A percentile compares a stretch with the other conserved stretches of the same genome.
These are phyloP conservation scores for Drosophila phalerata DNA, from an alignment of 2,888 invertebrate genomes.

Conservation along the genomic window DNA sequence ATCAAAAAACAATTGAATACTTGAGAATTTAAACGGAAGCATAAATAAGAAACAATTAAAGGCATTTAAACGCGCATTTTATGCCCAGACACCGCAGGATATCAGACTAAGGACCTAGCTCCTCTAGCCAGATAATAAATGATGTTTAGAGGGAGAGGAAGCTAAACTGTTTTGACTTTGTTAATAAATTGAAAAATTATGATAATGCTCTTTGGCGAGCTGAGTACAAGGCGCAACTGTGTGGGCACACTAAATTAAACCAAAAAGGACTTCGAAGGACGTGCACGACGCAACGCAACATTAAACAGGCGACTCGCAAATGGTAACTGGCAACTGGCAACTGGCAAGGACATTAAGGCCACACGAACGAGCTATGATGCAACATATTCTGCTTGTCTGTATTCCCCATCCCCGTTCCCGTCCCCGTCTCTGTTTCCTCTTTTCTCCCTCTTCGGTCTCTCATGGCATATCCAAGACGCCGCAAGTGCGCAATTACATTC, in stretches of 20 bases:
- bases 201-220: slow-evolving; percentile 64
- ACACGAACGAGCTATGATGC: slow-evolving; percentile 74
- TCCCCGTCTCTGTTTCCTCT: not conserved
- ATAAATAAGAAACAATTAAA: slow-evolving; percentile 80
- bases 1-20: slow-evolving; percentile 48
- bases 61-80: slow-evolving; percentile 74
- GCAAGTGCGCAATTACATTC: slow-evolving; percentile 79
- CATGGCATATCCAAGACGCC: slow-evolving; percentile 62
- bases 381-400: slow-evolving; percentile 67
- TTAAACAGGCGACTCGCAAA: slow-evolving; percentile 76
- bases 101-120: slow-evolving; percentile 26
- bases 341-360: slow-evolving; percentile 77
- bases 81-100: slow-evolving; percentile 57
- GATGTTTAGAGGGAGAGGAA: slow-evolving; percentile 48
- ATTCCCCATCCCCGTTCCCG: not conserved
- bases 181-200: slow-evolving; percentile 82
- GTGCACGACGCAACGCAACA: slow-evolving; percentile 80
- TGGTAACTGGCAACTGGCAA: slow-evolving; percentile 65
- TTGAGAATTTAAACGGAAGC: slow-evolving; percentile 51
- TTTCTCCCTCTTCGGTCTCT: not conserved
- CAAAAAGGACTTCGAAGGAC: slow-evolving; percentile 62
- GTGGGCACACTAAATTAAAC: slow-evolving; percentile 76
- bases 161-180: slow-evolving; percentile 82
- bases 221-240: slow-evolving; percentile 46
- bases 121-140: slow-evolving; percentile 78